Evolutionary conservation across 2,113 vertebrate genomes (phyloP).

Genomic region (Percina caprodes): DNA sequence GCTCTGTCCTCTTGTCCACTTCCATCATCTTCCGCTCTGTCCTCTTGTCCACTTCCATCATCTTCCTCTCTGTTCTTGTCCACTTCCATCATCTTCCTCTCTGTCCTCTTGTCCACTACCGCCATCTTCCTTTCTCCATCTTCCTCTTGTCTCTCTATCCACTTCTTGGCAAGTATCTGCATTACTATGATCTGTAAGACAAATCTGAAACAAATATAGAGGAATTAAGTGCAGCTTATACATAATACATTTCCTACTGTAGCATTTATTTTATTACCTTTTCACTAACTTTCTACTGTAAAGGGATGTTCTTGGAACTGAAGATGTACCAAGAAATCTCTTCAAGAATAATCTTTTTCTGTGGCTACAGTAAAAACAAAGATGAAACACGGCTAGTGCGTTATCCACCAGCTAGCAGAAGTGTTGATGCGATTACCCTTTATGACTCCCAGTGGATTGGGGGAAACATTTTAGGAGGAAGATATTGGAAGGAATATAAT

Average conservation of each 20-base stretch:
- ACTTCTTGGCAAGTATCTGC: neutral
- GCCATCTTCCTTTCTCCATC: neutral
- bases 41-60: neutral
- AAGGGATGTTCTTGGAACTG: neutral
- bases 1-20: neutral
- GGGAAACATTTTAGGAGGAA: neutral
- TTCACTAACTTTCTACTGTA: slow-evolving; percentile 1
- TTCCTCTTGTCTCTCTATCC: neutral
- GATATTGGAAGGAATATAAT: neutral
- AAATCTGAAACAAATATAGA: neutral
- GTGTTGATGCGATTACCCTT: neutral
- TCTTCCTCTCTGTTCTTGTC: neutral
- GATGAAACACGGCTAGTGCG: too few relatives aligned
- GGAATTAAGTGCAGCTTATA: neutral
- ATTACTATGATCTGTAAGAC: slow-evolving; percentile 1
- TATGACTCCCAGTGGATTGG: neutral
- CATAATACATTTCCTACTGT: neutral
- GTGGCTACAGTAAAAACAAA: too few relatives aligned
- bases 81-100: neutral
- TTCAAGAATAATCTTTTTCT: neutral
- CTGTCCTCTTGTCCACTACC: neutral
- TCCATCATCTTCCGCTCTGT: neutral
- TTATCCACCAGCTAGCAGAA: neutral
- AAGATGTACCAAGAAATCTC: neutral
- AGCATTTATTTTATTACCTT: neutral